These are phyloP conservation scores for Zaprionus bogoriensis DNA, from an alignment of 2,888 invertebrate genomes.

Conservation along the genomic window DNA sequence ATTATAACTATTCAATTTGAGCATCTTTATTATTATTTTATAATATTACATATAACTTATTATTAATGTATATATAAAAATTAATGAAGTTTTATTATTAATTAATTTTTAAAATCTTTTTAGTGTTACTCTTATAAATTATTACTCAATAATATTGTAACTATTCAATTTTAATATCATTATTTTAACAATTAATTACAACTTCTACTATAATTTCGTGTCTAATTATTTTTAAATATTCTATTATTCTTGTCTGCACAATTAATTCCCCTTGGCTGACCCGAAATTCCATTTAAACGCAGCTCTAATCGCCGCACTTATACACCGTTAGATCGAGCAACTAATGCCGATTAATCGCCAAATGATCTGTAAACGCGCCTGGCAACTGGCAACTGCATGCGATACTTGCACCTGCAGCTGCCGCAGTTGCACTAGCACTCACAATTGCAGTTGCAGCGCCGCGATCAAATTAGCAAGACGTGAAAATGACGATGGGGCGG, in stretches of 20 bases:
- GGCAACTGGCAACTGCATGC: slow-evolving; percentile 9
- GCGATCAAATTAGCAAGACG: slow-evolving; percentile 39
- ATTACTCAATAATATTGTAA: no score
- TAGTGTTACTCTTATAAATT: no score
- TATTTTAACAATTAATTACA: no score
- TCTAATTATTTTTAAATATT: neutral
- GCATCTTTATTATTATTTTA: no score
- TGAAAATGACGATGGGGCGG: slow-evolving; percentile 49
- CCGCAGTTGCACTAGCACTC: neutral
- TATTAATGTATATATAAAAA: no score
- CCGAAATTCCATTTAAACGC: neutral
- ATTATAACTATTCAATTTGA: no score
- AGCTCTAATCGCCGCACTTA: neutral
- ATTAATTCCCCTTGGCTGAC: neutral
- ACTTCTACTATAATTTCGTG: no score
- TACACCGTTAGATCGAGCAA: neutral
- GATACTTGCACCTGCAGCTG: neutral
- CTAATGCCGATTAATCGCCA: slow-evolving; percentile 1
- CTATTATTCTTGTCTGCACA: neutral
- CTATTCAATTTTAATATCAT: no score
- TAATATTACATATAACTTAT: no score
- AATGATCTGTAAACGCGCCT: slow-evolving; percentile 2
- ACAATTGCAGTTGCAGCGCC: neutral
- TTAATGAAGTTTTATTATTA: no score
- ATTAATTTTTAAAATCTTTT: no score